Evolutionary conservation across 2,888 invertebrate species (phyloP).

Genomic region (Neoaliturus tenellus): DNA sequence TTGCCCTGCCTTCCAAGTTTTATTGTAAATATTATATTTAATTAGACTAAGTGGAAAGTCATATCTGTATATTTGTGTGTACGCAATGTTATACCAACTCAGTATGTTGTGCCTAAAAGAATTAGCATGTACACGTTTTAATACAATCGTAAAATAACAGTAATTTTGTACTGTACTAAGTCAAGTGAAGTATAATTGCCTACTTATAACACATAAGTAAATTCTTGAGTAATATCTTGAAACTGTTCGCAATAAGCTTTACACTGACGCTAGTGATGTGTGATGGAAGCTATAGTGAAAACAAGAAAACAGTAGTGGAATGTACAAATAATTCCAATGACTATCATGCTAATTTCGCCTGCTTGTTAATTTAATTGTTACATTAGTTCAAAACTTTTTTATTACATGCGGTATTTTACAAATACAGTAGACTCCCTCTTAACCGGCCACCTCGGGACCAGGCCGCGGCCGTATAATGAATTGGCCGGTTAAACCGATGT

Average conservation of each 20-base stretch:
- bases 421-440: no score
- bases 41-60: neutral
- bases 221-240: no score
- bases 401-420: no score
- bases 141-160: neutral
- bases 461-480: no score
- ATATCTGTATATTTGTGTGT: neutral
- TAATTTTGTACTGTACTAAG: neutral
- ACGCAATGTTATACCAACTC: neutral
- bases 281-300: no score
- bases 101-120: neutral
- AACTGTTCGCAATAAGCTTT: neutral
- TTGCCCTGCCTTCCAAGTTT: neutral
- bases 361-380: no score
- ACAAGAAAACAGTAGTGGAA: no score
- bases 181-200: neutral
- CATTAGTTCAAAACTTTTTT: no score
- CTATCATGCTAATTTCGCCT: no score
- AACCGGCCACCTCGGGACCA: no score
- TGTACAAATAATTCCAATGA: no score
- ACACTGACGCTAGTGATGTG: neutral
- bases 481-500: no score
- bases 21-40: neutral
- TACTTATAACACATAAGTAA: neutral
- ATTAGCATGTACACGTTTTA: neutral